phyloP scores from a whole-genome alignment of 1,140 invertebrate genomes.

The Magallana angulata region DNA sequence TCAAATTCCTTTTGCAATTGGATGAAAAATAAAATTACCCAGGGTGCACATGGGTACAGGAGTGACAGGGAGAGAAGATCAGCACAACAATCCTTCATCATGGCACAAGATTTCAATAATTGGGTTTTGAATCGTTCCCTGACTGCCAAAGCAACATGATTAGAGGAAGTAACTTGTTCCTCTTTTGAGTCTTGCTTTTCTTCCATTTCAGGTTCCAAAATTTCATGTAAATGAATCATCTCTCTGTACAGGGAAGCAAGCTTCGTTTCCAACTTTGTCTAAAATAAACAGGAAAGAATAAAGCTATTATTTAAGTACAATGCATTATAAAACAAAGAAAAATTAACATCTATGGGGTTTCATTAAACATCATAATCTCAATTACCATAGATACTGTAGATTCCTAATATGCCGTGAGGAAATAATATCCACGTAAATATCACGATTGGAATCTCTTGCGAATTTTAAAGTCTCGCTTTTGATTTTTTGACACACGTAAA shows the following conservation, averaged over 20 bases:
- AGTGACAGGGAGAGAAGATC: conserved; percentile 71
- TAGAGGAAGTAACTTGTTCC: conserved; percentile 47
- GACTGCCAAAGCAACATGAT: conserved; percentile 62
- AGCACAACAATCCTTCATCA: conserved; percentile 66
- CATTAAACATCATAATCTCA: no score
- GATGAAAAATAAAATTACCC: conserved; percentile 63
- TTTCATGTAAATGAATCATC: conserved; percentile 64
- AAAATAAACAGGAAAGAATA: conserved; percentile 41
- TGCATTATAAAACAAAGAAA: background rate
- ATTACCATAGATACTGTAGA: no score
- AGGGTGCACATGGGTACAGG: conserved; percentile 72
- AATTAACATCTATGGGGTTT: background rate
- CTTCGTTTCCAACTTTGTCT: conserved; percentile 74
- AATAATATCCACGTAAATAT: no score
- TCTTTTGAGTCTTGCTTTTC: conserved; percentile 21
- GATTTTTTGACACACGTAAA: no score
- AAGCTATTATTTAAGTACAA: no score
- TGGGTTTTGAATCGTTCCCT: conserved; percentile 63
- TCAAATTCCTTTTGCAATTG: no score
- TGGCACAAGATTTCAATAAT: conserved; percentile 65
- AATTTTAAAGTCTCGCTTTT: no score
- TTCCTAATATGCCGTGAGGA: no score
- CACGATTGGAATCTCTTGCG: no score
- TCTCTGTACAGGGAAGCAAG: conserved; percentile 70
- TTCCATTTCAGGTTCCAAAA: conserved; percentile 37